phyloP scores from a whole-genome alignment of 2,888 invertebrate species.

The Aspidiotus destructor region DNA sequence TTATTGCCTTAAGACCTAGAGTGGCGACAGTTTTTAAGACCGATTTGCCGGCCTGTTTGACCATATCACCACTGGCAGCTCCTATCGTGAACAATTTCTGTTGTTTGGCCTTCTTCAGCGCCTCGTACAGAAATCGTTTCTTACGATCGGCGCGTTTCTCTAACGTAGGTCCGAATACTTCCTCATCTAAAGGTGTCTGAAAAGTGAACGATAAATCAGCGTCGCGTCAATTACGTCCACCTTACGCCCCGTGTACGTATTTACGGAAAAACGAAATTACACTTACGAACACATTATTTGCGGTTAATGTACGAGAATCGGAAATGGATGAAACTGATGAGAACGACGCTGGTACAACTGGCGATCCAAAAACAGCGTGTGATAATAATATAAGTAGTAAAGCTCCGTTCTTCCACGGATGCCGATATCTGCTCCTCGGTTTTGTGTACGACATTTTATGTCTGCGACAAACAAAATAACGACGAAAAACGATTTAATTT shows the following conservation, averaged over 20 bases:
- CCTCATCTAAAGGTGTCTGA: constrained; percentile 34
- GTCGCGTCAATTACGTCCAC: no score
- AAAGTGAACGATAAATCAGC: not conserved
- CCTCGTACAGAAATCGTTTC: constrained; percentile 33
- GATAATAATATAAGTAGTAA: constrained; percentile 28
- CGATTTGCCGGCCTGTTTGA: constrained; percentile 37
- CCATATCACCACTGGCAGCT: constrained; percentile 37
- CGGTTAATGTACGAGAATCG: constrained; percentile 16
- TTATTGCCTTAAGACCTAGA: constrained; percentile 38
- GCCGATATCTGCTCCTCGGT: constrained; percentile 19
- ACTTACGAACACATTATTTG: constrained; percentile 19
- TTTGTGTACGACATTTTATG: constrained; percentile 17
- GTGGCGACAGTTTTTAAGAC: constrained; percentile 38
- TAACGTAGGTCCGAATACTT: constrained; percentile 34
- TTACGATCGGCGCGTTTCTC: constrained; percentile 34
- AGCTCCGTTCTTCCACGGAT: constrained; percentile 29
- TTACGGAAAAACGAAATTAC: no score
- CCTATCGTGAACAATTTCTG: constrained; percentile 36
- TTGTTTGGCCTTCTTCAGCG: constrained; percentile 31
- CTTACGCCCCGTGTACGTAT: no score
- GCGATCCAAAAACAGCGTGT: constrained; percentile 30
- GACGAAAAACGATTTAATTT: not conserved
- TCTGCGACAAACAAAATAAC: constrained; percentile 5
- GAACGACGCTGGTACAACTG: constrained; percentile 13
- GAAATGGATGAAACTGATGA: constrained; percentile 6